Evolutionary conservation across 2,113 vertebrate species (phyloP), one percentile per base, ranked within the genome.

Genomic region (Nansenia antarctica): DNA sequence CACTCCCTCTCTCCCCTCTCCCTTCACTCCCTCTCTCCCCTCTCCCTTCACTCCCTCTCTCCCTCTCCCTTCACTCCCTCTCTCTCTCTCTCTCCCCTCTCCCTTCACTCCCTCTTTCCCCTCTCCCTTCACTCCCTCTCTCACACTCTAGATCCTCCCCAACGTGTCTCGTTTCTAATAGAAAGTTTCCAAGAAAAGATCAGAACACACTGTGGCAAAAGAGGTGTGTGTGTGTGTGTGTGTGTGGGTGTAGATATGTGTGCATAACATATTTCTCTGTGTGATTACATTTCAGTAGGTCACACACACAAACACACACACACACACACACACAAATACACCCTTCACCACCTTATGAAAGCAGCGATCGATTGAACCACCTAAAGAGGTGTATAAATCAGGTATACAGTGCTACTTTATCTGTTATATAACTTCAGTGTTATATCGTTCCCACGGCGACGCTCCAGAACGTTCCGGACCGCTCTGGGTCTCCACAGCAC

Each of bases 361-460:
- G 77, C 79, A 20, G 63, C 32, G 72, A 87, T 92, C 90, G 62
- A 92, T 92, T 82, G n/a, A n/a, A n/a, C n/a, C n/a, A 74, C 57
- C 60, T 67, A 67, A 62, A 81, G 76, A 83, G 69, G 77, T 63
- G 73, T 78, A 87, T 92, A 92, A 92, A 92, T 91, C 91, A 86
- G 85, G 68, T 87, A 82, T 87, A 84, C 79, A 82, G 35, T 55
- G 69, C 79, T 85, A 81, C 77, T 90, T 90, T 84, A 88, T 87
- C n/a, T n/a, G n/a, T n/a, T 89, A 82, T 79, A 71, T 76, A 74
- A 80, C 76, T 18, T 65, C 58, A 72, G 72, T 86, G 42, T 89
- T 88, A 87, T 88, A 87, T 82, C 69, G 79, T 80, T 82, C 86
- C 87, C 87, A 62, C 75, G 84, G 83, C 84, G 82, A 82, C 84